Evolutionary conservation across 2,888 invertebrate species (phyloP).

Genomic region (Tenthredo livida): DNA sequence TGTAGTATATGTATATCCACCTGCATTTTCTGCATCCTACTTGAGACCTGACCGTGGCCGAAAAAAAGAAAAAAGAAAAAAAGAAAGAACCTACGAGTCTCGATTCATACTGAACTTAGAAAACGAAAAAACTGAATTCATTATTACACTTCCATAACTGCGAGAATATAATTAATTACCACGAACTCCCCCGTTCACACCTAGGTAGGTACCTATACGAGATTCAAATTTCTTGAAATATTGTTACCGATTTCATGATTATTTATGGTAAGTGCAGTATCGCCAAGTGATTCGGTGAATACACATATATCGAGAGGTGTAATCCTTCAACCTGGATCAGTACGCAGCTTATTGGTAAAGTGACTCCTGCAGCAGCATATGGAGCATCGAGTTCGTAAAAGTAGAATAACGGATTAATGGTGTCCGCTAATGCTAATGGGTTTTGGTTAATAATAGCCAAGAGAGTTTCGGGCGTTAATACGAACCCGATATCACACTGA

Average conservation of each 20-base stretch:
- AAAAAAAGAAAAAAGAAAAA: background rate
- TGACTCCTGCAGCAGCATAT: conserved; percentile 3
- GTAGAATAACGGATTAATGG: conserved; percentile 47
- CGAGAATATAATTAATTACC: background rate
- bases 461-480: conserved; percentile 26
- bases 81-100: background rate
- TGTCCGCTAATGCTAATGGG: conserved; percentile 39
- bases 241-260: background rate
- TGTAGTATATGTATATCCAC: background rate
- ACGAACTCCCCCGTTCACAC: background rate
- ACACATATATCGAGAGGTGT: background rate
- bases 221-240: background rate
- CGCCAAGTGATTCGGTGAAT: background rate
- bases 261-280: background rate
- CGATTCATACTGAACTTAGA: background rate
- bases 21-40: conserved; percentile 8
- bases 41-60: conserved; percentile 2
- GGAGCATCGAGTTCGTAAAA: conserved; percentile 29
- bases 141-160: no score
- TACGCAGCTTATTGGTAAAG: background rate
- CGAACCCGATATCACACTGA: conserved; percentile 6
- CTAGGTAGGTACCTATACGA: no score
- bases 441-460: conserved; percentile 31
- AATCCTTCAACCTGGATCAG: conserved; percentile 8
- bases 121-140: no score